Conservation (phyloP, 2,113 vertebrate genomes). For the Leucosticte australis region DNA sequence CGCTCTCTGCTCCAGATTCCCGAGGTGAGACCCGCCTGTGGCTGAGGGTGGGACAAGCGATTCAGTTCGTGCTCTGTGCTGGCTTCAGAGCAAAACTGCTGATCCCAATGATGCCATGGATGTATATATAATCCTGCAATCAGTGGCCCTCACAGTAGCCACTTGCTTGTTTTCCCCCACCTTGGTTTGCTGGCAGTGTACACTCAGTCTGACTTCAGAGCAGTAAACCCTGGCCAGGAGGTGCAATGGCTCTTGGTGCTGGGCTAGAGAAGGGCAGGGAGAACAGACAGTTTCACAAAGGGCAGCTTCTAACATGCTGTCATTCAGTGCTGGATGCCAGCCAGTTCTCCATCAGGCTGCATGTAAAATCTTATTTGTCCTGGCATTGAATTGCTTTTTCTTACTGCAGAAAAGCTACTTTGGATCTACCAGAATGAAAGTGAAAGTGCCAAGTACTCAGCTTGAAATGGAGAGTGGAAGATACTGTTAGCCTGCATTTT, state of each 20-base stretch:
- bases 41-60: neutral
- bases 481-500: accelerated
- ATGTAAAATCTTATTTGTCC: neutral
- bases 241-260: neutral
- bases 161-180: neutral
- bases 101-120: accelerated
- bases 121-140: accelerated
- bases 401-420: neutral
- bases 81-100: neutral
- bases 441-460: neutral
- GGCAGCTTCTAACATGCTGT: neutral
- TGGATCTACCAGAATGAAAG: neutral
- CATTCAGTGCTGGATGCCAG: neutral
- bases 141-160: accelerated
- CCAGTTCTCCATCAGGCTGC: neutral
- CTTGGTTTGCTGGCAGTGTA: neutral
- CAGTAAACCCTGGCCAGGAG: neutral
- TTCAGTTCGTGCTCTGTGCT: neutral
- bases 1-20: neutral
- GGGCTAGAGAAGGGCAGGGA: neutral
- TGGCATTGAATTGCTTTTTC: neutral
- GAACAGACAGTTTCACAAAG: neutral
- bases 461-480: neutral
- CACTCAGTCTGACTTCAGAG: neutral
- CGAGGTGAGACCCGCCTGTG: neutral